Evolutionary conservation across 2,113 vertebrate species (phyloP), one percentile per base, ranked within the genome.

Genomic region (Pelecanoides urinatrix): DNA sequence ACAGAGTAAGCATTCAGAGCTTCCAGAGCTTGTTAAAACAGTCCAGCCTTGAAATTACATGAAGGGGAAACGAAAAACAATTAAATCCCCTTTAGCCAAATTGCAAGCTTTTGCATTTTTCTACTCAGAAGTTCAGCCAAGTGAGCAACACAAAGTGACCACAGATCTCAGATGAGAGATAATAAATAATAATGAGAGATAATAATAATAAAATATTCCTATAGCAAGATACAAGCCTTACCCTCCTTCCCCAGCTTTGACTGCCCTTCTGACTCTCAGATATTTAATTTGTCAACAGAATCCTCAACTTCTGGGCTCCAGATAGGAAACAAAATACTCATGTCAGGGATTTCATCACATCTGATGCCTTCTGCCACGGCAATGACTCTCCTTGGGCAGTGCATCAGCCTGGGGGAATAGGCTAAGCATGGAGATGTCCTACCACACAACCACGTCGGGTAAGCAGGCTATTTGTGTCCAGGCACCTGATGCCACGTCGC

Each of bases 1-100:
- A 71, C 19, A 71, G 50, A 34, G 8, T 55, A 85, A 88, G 17
- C 16, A 14, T 45, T 76, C 63, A 76, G 82, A n/a, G 22, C 25
- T 75, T 68, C 66, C 38, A 61, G 53, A 14, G 19, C 36, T 76
- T 88, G 67, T 86, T 92, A 36, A 94, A 94, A 85, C 30, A 83
- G 32, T n/a, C 38, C 71, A 88, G 59, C 50, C 63, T 95, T 71
- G 59, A 92, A 88, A 90, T 80, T 77, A 62, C 20, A 55, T 30
- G 55, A 59, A 72, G 11, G 36, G 13, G 27, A 67, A 67, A 79
- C 0, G 0, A 90, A 88, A 90, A 91, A 6, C 56, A 66, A 78
- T 61, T 82, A 78, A 89, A 40, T 2, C 5, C 56, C 21, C 49
- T 72, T 94, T 42, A 71, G 40, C 25, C 18, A 63, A 25, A 22